phyloP scores from a whole-genome alignment of 2,113 vertebrate genomes.

The Chaetops frenatus region DNA sequence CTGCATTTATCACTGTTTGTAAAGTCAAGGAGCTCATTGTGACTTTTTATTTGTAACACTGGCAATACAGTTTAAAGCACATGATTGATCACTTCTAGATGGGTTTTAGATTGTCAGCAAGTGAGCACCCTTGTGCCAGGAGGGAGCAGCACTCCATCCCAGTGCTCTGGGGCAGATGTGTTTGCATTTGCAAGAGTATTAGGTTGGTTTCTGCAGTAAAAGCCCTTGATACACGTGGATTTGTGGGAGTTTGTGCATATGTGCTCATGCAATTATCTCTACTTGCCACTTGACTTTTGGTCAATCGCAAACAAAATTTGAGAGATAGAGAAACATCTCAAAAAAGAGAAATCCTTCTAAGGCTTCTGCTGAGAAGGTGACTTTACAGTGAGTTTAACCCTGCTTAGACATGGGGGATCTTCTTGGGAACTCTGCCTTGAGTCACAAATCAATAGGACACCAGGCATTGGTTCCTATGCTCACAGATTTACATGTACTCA shows the following conservation, averaged over 20 bases:
- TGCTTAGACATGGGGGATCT: not conserved
- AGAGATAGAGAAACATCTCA: not conserved
- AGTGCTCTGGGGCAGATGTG: not conserved
- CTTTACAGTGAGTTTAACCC: not conserved
- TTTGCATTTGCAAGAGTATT: not conserved
- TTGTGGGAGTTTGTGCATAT: not conserved
- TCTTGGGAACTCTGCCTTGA: not conserved
- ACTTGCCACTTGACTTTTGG: not conserved
- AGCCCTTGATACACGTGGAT: not conserved
- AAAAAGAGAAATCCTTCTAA: not conserved
- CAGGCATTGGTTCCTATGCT: not conserved
- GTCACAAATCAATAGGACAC: not conserved
- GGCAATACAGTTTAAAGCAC: not conserved
- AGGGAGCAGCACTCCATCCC: not conserved
- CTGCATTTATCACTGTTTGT: constrained; percentile 5
- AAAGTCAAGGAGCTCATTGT: not conserved
- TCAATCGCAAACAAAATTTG: not conserved
- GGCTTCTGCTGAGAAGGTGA: not conserved
- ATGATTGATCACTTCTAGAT: not conserved
- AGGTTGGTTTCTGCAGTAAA: not conserved
- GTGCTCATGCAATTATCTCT: rapidly evolving
- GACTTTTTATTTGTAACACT: not conserved
- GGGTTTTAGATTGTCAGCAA: not conserved
- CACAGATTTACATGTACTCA: not conserved
- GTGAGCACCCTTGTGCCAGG: not conserved